Evolutionary conservation across 2,797 vertebrate species (phyloP).

Genomic region (Ctenopoma multispine): DNA sequence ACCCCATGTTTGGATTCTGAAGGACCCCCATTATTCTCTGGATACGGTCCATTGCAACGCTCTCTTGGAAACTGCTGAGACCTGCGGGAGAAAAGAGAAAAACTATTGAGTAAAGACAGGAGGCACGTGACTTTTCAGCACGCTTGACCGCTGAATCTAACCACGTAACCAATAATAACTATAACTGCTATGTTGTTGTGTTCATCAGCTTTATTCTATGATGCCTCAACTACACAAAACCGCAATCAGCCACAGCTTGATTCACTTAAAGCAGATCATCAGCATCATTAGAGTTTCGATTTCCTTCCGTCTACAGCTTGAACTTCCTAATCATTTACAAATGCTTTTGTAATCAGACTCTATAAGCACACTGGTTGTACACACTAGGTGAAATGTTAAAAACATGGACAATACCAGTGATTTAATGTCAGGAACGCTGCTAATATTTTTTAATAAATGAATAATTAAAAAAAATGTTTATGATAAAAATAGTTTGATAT

Average conservation of each 20-base stretch:
- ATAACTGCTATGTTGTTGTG: neutral
- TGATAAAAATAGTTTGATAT: too few species aligned
- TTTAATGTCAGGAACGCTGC: too few species aligned
- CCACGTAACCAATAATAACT: neutral
- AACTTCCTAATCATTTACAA: too few species aligned
- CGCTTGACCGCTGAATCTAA: neutral
- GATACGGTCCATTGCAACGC: slow-evolving; percentile 74
- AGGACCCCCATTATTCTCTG: slow-evolving; percentile 77
- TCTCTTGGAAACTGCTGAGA: slow-evolving; percentile 77
- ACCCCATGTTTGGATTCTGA: slow-evolving; percentile 73
- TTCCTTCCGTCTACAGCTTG: neutral
- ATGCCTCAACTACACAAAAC: neutral
- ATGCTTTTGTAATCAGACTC: too few species aligned
- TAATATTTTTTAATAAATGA: too few species aligned
- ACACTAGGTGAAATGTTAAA: too few species aligned
- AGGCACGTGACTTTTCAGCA: neutral
- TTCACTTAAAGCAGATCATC: neutral
- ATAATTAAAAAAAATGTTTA: too few species aligned
- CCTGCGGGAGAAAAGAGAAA: slow-evolving; percentile 50
- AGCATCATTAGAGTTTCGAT: neutral
- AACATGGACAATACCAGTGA: too few species aligned
- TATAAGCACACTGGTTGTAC: too few species aligned
- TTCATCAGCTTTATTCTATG: neutral
- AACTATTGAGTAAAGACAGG: neutral
- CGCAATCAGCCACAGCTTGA: neutral